Percentiles rank a stretch among this genome's conserved stretches.
phyloP scores from a whole-genome alignment of 1,140 invertebrate genomes.

The Cephus cinctus region DNA sequence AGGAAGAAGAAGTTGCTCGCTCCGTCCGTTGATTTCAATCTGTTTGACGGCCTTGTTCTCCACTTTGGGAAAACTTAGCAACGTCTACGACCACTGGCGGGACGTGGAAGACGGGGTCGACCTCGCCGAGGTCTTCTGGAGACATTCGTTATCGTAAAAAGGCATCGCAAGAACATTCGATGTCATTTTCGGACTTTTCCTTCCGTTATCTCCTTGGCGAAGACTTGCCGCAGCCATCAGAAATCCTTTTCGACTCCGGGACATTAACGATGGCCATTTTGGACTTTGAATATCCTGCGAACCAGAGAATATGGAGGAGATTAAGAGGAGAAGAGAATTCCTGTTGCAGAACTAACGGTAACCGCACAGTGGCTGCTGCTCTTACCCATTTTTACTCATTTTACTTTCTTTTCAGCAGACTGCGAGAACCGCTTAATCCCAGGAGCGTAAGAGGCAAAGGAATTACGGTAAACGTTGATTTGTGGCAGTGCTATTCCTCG shows the following conservation, averaged over 20 bases:
- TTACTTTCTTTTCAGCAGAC: too few species aligned
- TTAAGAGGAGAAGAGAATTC: too few species aligned
- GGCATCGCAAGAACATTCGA: constrained; percentile 19
- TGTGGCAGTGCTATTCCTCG: constrained; percentile 22
- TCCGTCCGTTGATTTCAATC: constrained; percentile 31
- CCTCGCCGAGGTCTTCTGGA: too few species aligned
- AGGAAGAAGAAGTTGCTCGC: constrained; percentile 28
- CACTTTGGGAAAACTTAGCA: neutral
- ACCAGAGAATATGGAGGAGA: too few species aligned
- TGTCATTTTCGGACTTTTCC: neutral
- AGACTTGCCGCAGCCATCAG: constrained; percentile 14
- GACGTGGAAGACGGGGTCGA: neutral
- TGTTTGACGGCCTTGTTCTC: constrained; percentile 27
- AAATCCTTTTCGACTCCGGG: constrained; percentile 14
- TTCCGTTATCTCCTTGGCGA: constrained; percentile 18
- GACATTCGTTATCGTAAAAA: constrained; percentile 22
- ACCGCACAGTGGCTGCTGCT: too few species aligned
- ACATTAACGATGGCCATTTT: too few species aligned
- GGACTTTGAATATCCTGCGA: too few species aligned
- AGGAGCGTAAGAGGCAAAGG: constrained; percentile 13
- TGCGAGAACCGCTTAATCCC: constrained; percentile 36
- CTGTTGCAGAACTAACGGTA: too few species aligned
- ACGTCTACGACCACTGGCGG: constrained; percentile 6
- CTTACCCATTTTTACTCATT: too few species aligned
- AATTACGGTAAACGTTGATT: constrained; percentile 42